phyloP scores from a whole-genome alignment of 2,888 invertebrate species.

The Zeuzera pyrina region DNA sequence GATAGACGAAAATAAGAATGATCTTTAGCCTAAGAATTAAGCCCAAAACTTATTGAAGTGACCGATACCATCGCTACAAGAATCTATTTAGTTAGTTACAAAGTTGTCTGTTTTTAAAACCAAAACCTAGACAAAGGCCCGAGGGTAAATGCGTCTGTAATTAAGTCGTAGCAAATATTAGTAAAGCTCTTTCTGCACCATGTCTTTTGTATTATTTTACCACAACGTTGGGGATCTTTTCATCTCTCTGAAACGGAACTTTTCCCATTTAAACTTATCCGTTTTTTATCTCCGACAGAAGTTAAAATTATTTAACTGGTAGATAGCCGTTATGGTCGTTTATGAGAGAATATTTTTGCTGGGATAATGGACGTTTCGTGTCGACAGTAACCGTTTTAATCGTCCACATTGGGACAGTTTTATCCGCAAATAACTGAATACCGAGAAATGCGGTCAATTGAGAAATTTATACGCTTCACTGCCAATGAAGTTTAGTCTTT shows the following conservation, averaged over 20 bases:
- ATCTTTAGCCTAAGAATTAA: too few species aligned
- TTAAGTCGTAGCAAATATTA: constrained; percentile 1
- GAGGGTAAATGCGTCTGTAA: constrained; percentile 1
- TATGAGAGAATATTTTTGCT: constrained; percentile 9
- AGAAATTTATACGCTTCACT: too few species aligned
- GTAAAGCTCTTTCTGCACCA: constrained; percentile 1
- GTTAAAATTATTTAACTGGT: constrained; percentile 24
- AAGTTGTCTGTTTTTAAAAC: too few species aligned
- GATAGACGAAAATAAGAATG: too few species aligned
- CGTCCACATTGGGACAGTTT: constrained; percentile 21
- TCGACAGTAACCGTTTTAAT: constrained; percentile 24
- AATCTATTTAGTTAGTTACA: too few species aligned
- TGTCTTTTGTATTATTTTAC: constrained; percentile 17
- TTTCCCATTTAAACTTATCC: constrained; percentile 23
- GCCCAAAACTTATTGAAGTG: too few species aligned
- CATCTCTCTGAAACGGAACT: constrained; percentile 13
- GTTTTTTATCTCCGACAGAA: constrained; percentile 16
- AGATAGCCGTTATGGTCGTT: constrained; percentile 16
- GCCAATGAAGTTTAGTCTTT: too few species aligned
- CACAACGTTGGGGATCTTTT: constrained; percentile 12
- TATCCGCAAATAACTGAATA: too few species aligned
- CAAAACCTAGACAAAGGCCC: constrained; percentile 1
- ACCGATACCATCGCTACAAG: too few species aligned
- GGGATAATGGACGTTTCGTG: constrained; percentile 31
- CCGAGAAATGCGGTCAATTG: too few species aligned